Conservation (phyloP, 2,113 vertebrate genomes). For the Calonectris borealis region DNA sequence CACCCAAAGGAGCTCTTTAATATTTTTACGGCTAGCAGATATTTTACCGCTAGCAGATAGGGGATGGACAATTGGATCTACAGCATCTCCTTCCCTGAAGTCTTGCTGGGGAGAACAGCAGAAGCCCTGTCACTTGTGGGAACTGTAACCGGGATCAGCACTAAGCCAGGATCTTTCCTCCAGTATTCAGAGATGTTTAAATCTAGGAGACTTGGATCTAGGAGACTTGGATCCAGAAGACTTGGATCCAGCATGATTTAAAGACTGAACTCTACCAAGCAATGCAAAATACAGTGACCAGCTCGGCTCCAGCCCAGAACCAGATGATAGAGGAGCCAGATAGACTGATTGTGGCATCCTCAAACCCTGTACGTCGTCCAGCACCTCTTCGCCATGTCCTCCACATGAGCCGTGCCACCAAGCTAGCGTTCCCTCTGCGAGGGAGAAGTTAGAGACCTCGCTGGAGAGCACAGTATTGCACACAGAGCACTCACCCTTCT, state of each 20-base stretch:
- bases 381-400: neutral
- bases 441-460: neutral
- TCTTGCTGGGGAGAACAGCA: neutral
- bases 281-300: neutral
- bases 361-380: fast-evolving
- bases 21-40: neutral
- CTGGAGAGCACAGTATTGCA: neutral
- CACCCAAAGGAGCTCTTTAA: neutral
- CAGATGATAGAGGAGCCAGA: neutral
- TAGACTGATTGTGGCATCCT: neutral
- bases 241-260: neutral
- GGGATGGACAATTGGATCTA: neutral
- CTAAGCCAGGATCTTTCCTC: neutral
- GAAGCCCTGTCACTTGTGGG: neutral
- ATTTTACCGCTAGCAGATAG: neutral
- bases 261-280: neutral
- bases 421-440: neutral
- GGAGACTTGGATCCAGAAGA: neutral
- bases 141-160: neutral
- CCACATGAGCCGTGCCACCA: fast-evolving
- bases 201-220: neutral
- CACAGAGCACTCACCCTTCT: constrained; percentile 84
- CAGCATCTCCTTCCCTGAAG: neutral
- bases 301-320: neutral
- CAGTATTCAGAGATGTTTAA: neutral